A percentile compares a stretch with the other conserved stretches of the same genome.
These are phyloP conservation scores for Gymnocypris eckloni DNA, from an alignment of 2,797 vertebrate genomes.

Conservation along the genomic window DNA sequence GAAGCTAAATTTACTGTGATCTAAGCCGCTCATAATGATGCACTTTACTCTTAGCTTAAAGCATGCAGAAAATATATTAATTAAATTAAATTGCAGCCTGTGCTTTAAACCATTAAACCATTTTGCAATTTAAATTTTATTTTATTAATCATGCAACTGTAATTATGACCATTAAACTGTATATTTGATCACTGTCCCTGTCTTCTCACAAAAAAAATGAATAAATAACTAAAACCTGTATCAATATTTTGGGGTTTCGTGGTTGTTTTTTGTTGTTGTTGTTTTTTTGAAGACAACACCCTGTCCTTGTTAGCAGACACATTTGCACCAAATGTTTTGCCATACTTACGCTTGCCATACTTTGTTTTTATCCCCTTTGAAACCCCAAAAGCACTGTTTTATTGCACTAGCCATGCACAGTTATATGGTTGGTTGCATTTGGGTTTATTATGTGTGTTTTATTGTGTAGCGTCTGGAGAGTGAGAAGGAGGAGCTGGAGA, in stretches of 20 bases:
- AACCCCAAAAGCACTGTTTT: neutral
- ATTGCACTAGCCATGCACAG: neutral
- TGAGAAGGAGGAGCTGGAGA: constrained; percentile 86
- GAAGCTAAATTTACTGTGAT: neutral
- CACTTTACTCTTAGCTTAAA: neutral
- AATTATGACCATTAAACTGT: neutral
- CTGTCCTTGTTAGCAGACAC: neutral
- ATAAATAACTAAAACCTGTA: neutral
- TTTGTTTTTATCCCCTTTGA: neutral
- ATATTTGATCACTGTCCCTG: neutral
- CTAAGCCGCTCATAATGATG: neutral
- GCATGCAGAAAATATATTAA: too few relatives aligned
- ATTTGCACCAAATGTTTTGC: neutral
- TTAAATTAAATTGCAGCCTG: neutral
- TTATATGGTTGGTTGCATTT: constrained; percentile 1
- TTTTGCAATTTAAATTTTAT: neutral
- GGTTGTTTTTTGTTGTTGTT: neutral
- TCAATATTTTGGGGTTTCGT: neutral
- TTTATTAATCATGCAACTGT: neutral
- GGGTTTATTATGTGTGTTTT: neutral
- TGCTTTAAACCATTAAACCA: neutral
- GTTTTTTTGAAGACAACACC: neutral
- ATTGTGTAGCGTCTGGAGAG: constrained; percentile 85
- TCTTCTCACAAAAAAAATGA: neutral
- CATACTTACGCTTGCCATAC: too few relatives aligned